A percentile compares a stretch with the other conserved stretches of the same genome.
Conservation (phyloP, 2,797 vertebrate genomes). For the Benthosema pterotum region DNA sequence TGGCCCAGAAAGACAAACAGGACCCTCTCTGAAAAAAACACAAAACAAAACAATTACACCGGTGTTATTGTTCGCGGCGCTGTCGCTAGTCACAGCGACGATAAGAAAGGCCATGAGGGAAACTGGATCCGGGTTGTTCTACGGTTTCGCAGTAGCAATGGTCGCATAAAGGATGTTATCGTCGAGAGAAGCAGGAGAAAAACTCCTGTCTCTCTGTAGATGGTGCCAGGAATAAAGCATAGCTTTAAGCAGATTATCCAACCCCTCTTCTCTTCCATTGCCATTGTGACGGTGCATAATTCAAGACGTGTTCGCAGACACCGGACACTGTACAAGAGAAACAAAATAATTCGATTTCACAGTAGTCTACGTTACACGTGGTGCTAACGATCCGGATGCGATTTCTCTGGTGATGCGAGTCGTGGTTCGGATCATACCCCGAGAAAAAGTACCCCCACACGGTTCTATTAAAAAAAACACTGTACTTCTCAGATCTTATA, state of each 20-base stretch:
- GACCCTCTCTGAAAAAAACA: conserved; percentile 19
- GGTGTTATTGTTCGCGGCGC: conserved; percentile 34
- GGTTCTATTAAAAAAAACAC: no score
- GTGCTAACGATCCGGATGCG: no score
- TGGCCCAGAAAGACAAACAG: conserved; percentile 37
- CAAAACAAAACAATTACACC: conserved; percentile 33
- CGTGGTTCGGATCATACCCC: no score
- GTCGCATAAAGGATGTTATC: conserved; percentile 6
- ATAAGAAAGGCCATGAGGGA: conserved; percentile 17
- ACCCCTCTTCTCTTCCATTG: conserved; percentile 9
- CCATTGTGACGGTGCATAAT: conserved; percentile 5
- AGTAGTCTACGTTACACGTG: neutral
- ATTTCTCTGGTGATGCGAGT: no score
- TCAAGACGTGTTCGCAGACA: no score
- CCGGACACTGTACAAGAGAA: neutral
- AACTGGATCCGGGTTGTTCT: conserved; percentile 44
- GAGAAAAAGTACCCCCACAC: no score
- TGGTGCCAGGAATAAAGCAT: conserved; percentile 3
- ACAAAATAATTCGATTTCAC: conserved; percentile 3
- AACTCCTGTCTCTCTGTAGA: neutral
- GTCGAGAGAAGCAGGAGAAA: neutral
- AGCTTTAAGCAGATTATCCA: conserved; percentile 16
- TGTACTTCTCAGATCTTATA: neutral
- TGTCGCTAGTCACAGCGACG: conserved; percentile 15
- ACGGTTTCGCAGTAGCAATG: conserved; percentile 29